Conservation (phyloP, 2,888 invertebrate species). For the Drosophila prolongata region DNA sequence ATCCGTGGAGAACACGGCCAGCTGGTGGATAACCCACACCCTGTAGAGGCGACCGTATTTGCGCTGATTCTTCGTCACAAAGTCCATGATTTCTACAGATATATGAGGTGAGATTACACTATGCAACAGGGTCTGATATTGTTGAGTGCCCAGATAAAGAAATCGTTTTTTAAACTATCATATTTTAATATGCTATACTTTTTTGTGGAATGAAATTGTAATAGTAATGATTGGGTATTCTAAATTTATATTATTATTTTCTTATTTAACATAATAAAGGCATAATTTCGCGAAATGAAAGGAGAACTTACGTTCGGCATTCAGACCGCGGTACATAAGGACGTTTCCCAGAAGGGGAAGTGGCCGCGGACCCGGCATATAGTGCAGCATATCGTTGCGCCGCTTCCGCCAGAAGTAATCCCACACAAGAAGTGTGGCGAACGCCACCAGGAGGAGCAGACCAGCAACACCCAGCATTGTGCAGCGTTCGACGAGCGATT, state of each 20-base stretch:
- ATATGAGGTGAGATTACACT: neutral
- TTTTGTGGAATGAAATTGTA: no score
- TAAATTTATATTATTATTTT: no score
- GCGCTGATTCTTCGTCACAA: constrained; percentile 58
- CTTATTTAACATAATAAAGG: neutral
- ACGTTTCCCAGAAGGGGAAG: constrained; percentile 74
- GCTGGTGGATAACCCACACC: constrained; percentile 84
- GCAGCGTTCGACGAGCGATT: neutral
- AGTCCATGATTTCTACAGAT: constrained; percentile 69
- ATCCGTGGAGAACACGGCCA: constrained; percentile 84
- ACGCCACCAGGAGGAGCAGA: constrained; percentile 50
- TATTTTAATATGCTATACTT: neutral
- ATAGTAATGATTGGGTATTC: no score
- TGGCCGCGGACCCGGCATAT: constrained; percentile 71
- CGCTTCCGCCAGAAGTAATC: constrained; percentile 72
- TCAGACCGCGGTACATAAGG: constrained; percentile 66
- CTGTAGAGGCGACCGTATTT: constrained; percentile 84
- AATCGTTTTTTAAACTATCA: neutral
- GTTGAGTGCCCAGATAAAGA: neutral
- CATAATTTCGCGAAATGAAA: no score
- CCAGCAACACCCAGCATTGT: constrained; percentile 66
- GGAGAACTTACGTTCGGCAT: constrained; percentile 73
- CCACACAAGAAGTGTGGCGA: constrained; percentile 59
- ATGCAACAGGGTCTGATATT: no score
- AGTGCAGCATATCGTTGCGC: constrained; percentile 63